Base-by-base conservation (phyloP, 2,113 vertebrate species). In the Garra rufa region DNA sequence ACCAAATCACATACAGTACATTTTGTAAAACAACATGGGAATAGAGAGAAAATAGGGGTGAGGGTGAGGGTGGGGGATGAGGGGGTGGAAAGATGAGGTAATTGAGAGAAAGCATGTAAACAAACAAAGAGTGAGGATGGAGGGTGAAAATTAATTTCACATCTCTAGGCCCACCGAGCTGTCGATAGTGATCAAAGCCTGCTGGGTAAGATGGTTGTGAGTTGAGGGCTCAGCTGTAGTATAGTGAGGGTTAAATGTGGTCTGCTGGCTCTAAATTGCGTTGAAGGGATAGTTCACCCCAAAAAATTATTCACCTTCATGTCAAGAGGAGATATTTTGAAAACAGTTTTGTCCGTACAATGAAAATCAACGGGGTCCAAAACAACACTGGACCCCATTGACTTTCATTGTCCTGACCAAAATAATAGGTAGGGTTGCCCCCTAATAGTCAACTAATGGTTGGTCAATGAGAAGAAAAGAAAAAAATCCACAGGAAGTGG, bases 41-140 rank as follows among this genome's bases (percentile, higher is more conserved):
- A 78, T 44, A 38, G 30, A 79, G 63, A 85, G 48, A 57, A 19
- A 71, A 52, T n/a, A 80, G 65, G 24, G 65, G 43, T 30, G 15
- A 41, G 34, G 26, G n/a, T 61, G 55, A 41, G 34, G 26, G n/a
- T 61, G 55, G 6, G 19, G 52, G 11, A 26, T 78, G 34, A 26
- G 10, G 15, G 15, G 59, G 24, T 77, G 52, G n/a, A 38, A 30
- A 61, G 9, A 46, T 30, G 41, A 44, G 28, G 24, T 76, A 38
- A 69, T 19, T 74, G 50, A 86, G 26, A 69, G 7, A 69, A 50
- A 76, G n/a, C 26, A 26, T 63, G 46, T 52, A 79, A 50, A 74
- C n/a, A 43, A 34, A 70, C 34, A 30, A 63, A 69, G 55, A 50
- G 30, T 63, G 21, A 57, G 63, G 24, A n/a, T 52, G 14, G 15